Evolutionary conservation across 2,888 invertebrate species (phyloP).

Genomic region (Clitarchus hookeri): DNA sequence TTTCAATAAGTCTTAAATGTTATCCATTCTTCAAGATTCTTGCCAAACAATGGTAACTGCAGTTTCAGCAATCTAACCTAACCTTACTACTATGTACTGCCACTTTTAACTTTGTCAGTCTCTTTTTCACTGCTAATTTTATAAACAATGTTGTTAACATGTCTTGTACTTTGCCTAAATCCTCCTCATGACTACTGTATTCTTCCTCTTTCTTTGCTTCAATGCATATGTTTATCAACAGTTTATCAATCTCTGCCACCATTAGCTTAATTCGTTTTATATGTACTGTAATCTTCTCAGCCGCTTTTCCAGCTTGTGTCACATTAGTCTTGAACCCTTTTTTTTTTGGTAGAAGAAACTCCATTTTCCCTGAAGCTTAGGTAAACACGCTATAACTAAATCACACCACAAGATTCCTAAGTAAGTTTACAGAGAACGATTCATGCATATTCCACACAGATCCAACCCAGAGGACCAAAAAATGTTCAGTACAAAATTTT

Average conservation of each 20-base stretch:
- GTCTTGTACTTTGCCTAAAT: neutral
- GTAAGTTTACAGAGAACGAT: no score
- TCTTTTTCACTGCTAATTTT: neutral
- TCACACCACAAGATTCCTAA: no score
- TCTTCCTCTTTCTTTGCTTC: neutral
- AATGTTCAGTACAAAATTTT: no score
- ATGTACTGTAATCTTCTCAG: neutral
- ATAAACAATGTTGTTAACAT: neutral
- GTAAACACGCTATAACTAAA: no score
- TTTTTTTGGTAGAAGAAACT: neutral
- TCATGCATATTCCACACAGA: no score
- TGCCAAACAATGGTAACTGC: neutral
- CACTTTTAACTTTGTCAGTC: neutral
- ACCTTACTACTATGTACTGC: no score
- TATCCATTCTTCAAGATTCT: neutral
- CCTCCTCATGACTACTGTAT: neutral
- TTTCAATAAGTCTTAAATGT: neutral
- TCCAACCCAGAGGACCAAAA: no score
- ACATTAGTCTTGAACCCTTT: neutral
- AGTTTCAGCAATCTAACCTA: neutral
- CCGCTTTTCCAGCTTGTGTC: neutral
- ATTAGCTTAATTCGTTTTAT: neutral
- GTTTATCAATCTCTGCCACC: neutral
- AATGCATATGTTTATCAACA: neutral
- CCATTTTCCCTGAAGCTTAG: no score